Conservation (phyloP, 2,797 vertebrate species). For the Ataeniobius toweri region DNA sequence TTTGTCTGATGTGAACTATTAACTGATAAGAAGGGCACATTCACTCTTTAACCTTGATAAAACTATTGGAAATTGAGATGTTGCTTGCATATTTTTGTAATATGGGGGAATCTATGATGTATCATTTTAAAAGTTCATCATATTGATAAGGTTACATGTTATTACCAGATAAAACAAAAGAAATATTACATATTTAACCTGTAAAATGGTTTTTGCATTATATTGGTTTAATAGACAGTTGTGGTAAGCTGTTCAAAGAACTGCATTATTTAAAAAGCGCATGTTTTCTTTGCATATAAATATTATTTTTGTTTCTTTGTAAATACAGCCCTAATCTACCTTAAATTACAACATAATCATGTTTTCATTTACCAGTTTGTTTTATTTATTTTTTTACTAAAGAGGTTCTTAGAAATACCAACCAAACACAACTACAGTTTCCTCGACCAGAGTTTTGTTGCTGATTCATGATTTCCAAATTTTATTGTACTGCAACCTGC, state of each 20-base stretch:
- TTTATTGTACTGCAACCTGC: too few species aligned
- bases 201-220: not conserved
- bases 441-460: too few species aligned
- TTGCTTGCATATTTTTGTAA: conserved; percentile 33
- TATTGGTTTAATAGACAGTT: not conserved
- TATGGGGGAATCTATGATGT: not conserved
- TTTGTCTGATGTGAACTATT: conserved; percentile 70
- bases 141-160: not conserved
- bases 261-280: not conserved
- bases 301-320: too few species aligned
- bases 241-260: not conserved
- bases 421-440: too few species aligned
- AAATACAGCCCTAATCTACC: too few species aligned
- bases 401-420: too few species aligned
- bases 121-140: not conserved
- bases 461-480: too few species aligned
- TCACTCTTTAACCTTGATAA: conserved; percentile 74
- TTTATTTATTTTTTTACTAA: too few species aligned
- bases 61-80: conserved; percentile 60
- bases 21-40: conserved; percentile 64
- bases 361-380: too few species aligned
- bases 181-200: not conserved
- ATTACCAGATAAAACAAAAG: conserved; percentile 5
- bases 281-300: too few species aligned
- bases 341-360: too few species aligned